Base-by-base conservation (phyloP, 2,888 invertebrate species). In the Plebejus anna region DNA sequence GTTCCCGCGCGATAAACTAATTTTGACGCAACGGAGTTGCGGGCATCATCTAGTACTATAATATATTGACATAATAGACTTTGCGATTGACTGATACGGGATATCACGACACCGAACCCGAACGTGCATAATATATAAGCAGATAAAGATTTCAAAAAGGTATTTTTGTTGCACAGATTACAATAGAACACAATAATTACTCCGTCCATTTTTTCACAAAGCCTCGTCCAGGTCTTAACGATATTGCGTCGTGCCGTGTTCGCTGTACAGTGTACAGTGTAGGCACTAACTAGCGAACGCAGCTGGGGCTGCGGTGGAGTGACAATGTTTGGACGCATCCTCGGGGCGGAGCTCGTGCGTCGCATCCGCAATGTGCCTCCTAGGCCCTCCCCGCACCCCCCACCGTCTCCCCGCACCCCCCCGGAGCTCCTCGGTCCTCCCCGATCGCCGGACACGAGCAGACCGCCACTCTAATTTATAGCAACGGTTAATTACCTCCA, bases 401-500 rank as follows among this genome's bases (percentile, higher is more conserved):
- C 11, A 1, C 28, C 28, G 22, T 28, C 22, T 28, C 61, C 61
- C 22, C 22, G 61, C 28, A 11, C 28, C 61, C 1, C 28, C 61
- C 11, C 28, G 61, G 61, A 61, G 28, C 61, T 61, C 61, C 61
- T 61, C 61, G 28, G 28, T 61, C 61, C 59, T 59, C 59, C 61
- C 61, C 61, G 61, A 28, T 61, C 78, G 47, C 79, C 79, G 80
- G 80, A 81, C 82, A 80, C 78, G 78, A 75, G 78, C 78, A 80
- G 78, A 80, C 79, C 80, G 76, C 80, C 80, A 82, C 85, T 85
- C 87, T 90, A 90, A 91, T 91, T 90, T 91, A 91, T 91, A 88
- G 88, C 89, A 83, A 87, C 87, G 85, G 88, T 89, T 90, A 90
- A 91, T 90, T 91, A 90, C 89, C 86, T 86, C 87, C 89, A 89